Evolutionary conservation across 2,888 invertebrate species (phyloP).

Genomic region (Hyposoter didymator): DNA sequence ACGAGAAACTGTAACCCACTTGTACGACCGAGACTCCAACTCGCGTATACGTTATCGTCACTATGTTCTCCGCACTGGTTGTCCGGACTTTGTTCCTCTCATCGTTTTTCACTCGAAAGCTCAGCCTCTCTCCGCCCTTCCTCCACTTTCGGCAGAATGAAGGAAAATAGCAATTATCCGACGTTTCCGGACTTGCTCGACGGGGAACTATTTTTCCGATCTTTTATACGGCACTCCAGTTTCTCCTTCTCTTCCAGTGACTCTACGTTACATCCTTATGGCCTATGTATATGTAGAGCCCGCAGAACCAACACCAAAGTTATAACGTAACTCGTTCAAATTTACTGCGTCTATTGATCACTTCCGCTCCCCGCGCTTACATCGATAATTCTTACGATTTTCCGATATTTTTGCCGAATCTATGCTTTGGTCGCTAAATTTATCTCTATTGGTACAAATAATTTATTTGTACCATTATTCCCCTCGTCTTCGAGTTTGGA

Average conservation of each 20-base stretch:
- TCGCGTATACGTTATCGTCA: constrained; percentile 42
- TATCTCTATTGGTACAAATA: background rate
- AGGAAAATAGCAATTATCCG: constrained; percentile 66
- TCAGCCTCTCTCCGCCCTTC: background rate
- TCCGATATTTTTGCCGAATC: background rate
- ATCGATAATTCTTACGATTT: constrained; percentile 26
- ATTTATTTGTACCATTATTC: background rate
- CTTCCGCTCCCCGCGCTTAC: constrained; percentile 5
- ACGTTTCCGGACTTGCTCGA: constrained; percentile 57
- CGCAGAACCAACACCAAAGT: constrained; percentile 21
- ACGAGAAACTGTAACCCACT: constrained; percentile 6
- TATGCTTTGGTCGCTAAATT: background rate
- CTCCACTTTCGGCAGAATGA: constrained; percentile 42
- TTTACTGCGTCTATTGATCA: constrained; percentile 32
- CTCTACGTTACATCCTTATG: constrained; percentile 24
- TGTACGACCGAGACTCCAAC: background rate
- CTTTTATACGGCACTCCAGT: constrained; percentile 20
- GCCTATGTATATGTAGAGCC: constrained; percentile 5
- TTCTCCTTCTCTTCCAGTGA: constrained; percentile 2
- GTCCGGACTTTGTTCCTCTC: background rate
- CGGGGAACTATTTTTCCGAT: constrained; percentile 61
- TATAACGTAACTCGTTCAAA: constrained; percentile 50
- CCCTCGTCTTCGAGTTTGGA: background rate
- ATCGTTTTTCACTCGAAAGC: constrained; percentile 19
- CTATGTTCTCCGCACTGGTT: constrained; percentile 21